These are phyloP conservation scores for Petrocephalus sullivani DNA, from an alignment of 2,797 vertebrate genomes.

Conservation along the genomic window DNA sequence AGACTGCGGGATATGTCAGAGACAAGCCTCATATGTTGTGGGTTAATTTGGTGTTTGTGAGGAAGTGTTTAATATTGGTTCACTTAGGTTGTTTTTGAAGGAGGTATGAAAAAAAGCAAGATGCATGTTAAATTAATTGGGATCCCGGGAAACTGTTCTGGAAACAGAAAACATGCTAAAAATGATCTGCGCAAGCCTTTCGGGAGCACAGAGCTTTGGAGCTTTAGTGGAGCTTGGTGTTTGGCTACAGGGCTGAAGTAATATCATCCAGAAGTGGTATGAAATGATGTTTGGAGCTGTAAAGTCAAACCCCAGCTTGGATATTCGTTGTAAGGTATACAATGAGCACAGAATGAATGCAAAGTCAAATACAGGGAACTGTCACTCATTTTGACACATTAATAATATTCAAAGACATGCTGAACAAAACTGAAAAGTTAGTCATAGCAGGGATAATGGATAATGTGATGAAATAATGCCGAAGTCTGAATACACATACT, in stretches of 20 bases:
- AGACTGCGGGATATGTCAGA: neutral
- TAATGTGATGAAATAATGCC: neutral
- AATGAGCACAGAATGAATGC: neutral
- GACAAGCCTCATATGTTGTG: neutral
- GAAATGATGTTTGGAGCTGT: neutral
- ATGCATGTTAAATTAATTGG: conserved; percentile 46
- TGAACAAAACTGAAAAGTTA: neutral
- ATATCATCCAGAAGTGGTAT: neutral
- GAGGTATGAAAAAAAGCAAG: conserved; percentile 25
- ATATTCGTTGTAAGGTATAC: neutral
- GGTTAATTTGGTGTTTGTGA: neutral
- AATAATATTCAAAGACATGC: neutral
- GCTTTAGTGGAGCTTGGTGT: neutral
- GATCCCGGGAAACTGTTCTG: conserved; percentile 54
- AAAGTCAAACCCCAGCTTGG: neutral
- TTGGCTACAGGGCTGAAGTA: neutral
- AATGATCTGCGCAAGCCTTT: conserved; percentile 11
- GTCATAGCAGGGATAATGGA: neutral
- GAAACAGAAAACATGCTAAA: neutral
- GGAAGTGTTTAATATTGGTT: conserved; percentile 27
- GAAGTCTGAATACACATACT: neutral
- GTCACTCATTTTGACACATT: neutral
- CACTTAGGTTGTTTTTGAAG: conserved; percentile 53
- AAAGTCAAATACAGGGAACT: neutral
- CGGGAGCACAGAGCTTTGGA: conserved; percentile 35